Base-by-base conservation (phyloP, 2,888 invertebrate species). In the Antitype chi region DNA sequence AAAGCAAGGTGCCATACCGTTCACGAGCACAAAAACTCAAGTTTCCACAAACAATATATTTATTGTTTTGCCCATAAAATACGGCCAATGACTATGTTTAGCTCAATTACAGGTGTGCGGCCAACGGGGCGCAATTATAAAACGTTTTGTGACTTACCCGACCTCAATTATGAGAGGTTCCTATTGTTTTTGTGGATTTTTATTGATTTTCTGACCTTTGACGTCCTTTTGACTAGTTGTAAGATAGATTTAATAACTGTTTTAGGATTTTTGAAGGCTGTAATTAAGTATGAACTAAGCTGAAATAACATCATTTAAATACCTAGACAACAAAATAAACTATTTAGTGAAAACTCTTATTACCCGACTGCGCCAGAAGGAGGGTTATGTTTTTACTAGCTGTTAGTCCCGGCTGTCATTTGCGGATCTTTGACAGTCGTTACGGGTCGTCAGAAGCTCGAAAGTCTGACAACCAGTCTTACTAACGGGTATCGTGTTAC, bases 121-220 rank as follows among this genome's bases (percentile, higher is more conserved):
- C 88, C 82, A 70, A 70, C 47, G 81, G 85, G 82, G 77, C 62
- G 76, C 82, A 88, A 93, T 93, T 94, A 94, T 93, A 93, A 93
- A 92, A 69, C 92, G 90, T 90, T 94, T 94, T 93, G 92, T 93
- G 90, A 89, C 88, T 87, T 93, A 93, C 90, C 84, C 71, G 77
- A 71, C 78, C 71, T 68, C 76, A 75, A 81, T 80, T 81, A 83
- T 86, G 74, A 80, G 70, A 69, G 63, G 57, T 64, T 76, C 66
- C 70, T 72, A 81, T 87, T 85, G 83, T 87, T 87, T 87, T 87
- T 85, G 66, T 72, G 55, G n/a, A 64, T 67, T 80, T 85, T 83
- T 85, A 87, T 87, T 83, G 85, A 85, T 83, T 83, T 74, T 75
- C 25, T 85, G 75, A 85, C 81, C 80, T 87, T 78, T 78, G 7